Base-by-base conservation (phyloP, 2,113 vertebrate species). In the Eublepharis macularius region DNA sequence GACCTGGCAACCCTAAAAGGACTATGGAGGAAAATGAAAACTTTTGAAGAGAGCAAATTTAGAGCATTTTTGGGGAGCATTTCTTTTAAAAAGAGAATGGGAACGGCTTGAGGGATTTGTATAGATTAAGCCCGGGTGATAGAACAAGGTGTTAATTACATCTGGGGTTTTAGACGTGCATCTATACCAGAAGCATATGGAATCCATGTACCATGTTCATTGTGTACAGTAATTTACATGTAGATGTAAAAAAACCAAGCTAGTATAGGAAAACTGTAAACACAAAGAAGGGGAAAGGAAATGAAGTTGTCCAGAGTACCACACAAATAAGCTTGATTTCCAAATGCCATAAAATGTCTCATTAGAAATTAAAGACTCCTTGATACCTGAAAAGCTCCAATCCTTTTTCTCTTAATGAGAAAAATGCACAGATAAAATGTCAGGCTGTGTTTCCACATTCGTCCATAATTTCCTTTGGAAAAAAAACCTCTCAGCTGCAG, bases 281-380 rank as follows among this genome's bases (percentile, higher is more conserved):
- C 81, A 47, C 88, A 77, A 82, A 89, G 87, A 85, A 74, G 49
- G 43, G 4, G 2, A 84, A 82, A 85, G 19, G 68, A 14, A 70
- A 32, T 51, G 54, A 84, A 80, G 1, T 47, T 87, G 89, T 36
- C 85, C 82, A 84, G 76, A 88, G 36, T 17, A 86, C 24, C 80
- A 85, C n/a, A 73, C 2, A n/a, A 34, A 75, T 90, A 5, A 36
- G 54, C n/a, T 34, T 80, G 69, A 13, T 54, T 69, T 54, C 66
- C 36, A 84, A 16, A 43, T 89, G 51, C 54, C 81, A 83, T 82
- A 81, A 91, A 91, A 85, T 9, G 12, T 86, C 86, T 76, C 77
- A 89, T 90, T 90, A 87, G 43, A 76, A 66, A 84, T 84, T 76
- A 84, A 75, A 90, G 70, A 92, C 79, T 0, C n/a, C 17, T 84